These are phyloP conservation scores for Anas platyrhynchos DNA, from an alignment of 2,113 vertebrate species.

Conservation along the genomic window DNA sequence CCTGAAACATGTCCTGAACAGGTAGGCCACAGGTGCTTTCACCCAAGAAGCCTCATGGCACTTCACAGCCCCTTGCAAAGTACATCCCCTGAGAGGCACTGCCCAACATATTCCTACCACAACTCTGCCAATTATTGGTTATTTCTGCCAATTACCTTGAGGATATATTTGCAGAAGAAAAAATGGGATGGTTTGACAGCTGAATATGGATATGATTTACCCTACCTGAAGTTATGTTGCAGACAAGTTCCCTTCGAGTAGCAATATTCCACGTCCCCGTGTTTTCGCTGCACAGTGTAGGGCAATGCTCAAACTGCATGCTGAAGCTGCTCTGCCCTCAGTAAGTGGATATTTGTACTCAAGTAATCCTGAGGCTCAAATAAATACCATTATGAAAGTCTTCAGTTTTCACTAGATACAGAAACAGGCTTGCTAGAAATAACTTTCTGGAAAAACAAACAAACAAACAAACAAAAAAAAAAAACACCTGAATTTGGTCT, in stretches of 20 bases:
- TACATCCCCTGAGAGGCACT: not conserved
- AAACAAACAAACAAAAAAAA: not conserved
- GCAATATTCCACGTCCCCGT: not conserved
- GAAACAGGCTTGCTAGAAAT: not conserved
- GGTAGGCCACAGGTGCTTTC: not conserved
- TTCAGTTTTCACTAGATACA: not conserved
- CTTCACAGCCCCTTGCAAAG: accelerated
- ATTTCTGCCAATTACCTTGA: not conserved
- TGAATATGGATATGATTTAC: not conserved
- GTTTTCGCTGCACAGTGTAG: accelerated
- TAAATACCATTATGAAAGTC: not conserved
- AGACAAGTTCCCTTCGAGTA: not conserved
- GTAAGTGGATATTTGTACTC: not conserved
- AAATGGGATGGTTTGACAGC: not conserved
- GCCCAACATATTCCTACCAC: not conserved
- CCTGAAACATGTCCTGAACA: not conserved
- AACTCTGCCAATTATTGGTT: not conserved
- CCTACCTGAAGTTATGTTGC: not conserved
- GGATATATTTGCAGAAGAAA: not conserved
- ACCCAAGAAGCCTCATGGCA: not conserved
- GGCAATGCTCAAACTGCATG: not conserved
- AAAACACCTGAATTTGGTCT: too few relatives aligned
- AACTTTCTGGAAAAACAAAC: not conserved
- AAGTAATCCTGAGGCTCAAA: not conserved
- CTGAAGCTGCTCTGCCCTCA: not conserved